These are phyloP conservation scores for Parthenolecanium corni DNA, from an alignment of 2,888 invertebrate species.

Conservation along the genomic window DNA sequence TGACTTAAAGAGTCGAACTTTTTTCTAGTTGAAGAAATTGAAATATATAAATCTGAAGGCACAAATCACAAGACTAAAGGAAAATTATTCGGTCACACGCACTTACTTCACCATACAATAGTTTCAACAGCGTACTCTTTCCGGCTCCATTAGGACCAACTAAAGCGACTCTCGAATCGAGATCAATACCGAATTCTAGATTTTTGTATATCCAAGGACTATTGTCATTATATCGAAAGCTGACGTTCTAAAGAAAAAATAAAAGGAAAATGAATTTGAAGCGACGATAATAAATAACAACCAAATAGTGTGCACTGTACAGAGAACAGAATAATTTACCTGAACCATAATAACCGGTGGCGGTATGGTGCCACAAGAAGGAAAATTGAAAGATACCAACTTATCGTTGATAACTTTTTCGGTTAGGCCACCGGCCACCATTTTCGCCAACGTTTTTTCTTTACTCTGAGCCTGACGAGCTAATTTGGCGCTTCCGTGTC, in stretches of 20 bases:
- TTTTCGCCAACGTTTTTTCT: constrained; percentile 97
- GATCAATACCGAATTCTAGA: constrained; percentile 95
- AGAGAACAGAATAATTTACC: constrained; percentile 38
- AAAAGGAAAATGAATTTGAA: constrained; percentile 24
- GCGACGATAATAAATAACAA: constrained; percentile 5
- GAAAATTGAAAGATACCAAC: constrained; percentile 88
- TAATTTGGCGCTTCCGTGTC: constrained; percentile 97
- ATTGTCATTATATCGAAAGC: constrained; percentile 79
- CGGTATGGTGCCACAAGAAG: constrained; percentile 86
- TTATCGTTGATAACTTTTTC: constrained; percentile 89
- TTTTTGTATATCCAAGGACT: constrained; percentile 91
- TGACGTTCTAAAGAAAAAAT: constrained; percentile 59
- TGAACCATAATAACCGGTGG: constrained; percentile 99
- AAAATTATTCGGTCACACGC: constrained; percentile 15
- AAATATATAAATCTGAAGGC: no score
- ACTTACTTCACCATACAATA: constrained; percentile 84
- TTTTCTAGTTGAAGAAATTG: no score
- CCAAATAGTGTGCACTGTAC: neutral
- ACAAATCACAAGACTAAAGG: no score
- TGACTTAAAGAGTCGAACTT: no score
- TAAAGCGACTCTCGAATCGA: constrained; percentile 86
- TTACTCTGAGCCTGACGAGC: constrained; percentile 98
- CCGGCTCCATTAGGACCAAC: constrained; percentile 99
- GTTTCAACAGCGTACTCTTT: constrained; percentile 91
- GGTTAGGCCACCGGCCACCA: constrained; percentile 95